phyloP scores from a whole-genome alignment of 2,888 invertebrate species.

The Morinoia aosen region DNA sequence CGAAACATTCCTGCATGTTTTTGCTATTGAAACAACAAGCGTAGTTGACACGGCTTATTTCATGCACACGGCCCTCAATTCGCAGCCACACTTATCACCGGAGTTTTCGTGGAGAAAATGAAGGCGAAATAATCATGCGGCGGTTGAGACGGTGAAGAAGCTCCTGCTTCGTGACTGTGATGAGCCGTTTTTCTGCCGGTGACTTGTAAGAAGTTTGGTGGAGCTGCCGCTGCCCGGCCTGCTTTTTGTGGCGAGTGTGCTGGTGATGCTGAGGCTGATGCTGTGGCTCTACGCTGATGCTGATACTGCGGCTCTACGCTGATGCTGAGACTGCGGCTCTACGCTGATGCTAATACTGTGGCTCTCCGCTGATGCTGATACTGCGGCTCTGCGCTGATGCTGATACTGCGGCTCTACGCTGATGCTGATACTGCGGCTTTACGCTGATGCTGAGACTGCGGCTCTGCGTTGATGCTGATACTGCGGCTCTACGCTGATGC shows the following conservation, averaged over 20 bases:
- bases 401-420: not conserved
- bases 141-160: not conserved
- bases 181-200: not conserved
- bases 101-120: not conserved
- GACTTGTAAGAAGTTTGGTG: not conserved
- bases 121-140: not conserved
- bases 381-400: too few species aligned
- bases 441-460: not conserved
- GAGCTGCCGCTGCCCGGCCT: not conserved
- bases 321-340: too few species aligned
- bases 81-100: not conserved
- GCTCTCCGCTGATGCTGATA: too few species aligned
- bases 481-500: not conserved
- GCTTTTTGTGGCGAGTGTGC: not conserved
- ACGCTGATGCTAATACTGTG: too few species aligned
- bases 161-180: not conserved
- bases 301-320: too few species aligned
- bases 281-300: too few species aligned
- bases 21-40: not conserved
- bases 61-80: not conserved
- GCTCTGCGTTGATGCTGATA: not conserved
- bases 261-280: not conserved
- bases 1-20: not conserved
- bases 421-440: not conserved
- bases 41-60: not conserved